phyloP scores from a whole-genome alignment of 2,113 vertebrate species.

The Ophthalmolycus amberensis region DNA sequence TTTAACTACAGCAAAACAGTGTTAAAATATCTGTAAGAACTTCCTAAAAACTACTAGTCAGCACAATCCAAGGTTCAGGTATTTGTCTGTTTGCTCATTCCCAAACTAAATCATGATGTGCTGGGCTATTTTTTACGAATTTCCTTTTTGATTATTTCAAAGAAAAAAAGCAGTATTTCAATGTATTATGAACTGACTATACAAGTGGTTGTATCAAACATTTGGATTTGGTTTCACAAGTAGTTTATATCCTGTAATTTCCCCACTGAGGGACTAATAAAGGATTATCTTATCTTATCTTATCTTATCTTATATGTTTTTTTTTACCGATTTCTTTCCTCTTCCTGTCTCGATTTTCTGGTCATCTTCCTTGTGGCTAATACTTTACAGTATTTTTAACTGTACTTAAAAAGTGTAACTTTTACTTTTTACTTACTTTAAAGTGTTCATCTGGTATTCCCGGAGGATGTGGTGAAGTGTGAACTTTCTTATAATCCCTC shows the following conservation, averaged over 20 bases:
- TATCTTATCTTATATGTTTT: too few species aligned
- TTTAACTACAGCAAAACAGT: constrained; percentile 2
- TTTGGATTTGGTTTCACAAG: neutral
- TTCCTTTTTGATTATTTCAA: constrained; percentile 2
- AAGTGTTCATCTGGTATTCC: neutral
- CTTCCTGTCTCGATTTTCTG: neutral
- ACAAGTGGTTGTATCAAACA: neutral
- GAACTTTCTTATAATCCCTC: constrained; percentile 11
- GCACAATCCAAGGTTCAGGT: neutral
- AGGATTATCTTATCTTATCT: too few species aligned
- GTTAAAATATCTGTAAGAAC: neutral
- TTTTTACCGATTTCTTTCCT: neutral
- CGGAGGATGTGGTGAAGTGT: neutral
- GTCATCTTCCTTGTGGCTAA: neutral
- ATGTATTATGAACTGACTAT: neutral
- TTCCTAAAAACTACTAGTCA: neutral
- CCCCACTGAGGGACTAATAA: too few species aligned
- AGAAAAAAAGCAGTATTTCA: neutral
- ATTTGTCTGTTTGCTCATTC: neutral
- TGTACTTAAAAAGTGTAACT: too few species aligned
- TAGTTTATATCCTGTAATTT: too few species aligned
- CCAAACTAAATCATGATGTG: neutral
- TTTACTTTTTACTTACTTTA: too few species aligned
- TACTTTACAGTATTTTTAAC: too few species aligned
- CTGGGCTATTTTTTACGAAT: neutral